Base-by-base conservation (phyloP, 2,888 invertebrate species). In the Chrysopilus asiliformis region DNA sequence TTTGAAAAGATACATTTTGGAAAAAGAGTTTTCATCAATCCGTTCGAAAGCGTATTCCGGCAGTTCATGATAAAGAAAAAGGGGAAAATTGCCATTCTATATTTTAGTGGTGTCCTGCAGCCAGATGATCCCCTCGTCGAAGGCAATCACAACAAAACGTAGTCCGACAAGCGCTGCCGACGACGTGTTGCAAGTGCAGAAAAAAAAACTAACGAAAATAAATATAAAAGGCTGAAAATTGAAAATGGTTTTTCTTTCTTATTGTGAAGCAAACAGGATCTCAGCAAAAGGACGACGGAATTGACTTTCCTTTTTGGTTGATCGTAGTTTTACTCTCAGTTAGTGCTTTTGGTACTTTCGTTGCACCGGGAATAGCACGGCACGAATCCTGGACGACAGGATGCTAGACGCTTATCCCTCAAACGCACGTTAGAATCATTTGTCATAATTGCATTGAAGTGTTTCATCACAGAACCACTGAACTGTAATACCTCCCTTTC, bases 341-440 rank as follows among this genome's bases (percentile, higher is more conserved):
- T n/a, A n/a, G n/a, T n/a, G n/a, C n/a, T n/a, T n/a, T n/a, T n/a
- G n/a, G n/a, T n/a, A n/a, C n/a, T n/a, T n/a, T n/a, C n/a, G n/a
- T n/a, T n/a, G n/a, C n/a, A n/a, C n/a, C n/a, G n/a, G n/a, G n/a
- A n/a, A n/a, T n/a, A n/a, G n/a, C n/a, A n/a, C n/a, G n/a, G n/a
- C n/a, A n/a, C n/a, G n/a, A n/a, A n/a, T n/a, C n/a, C n/a, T n/a
- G n/a, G n/a, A n/a, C n/a, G n/a, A n/a, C n/a, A n/a, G n/a, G n/a
- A n/a, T n/a, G n/a, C 22, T 22, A 22, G 22, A 8, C 22, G 22
- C 34, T 30, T 34, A 37, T 34, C 37, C 34, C 40, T 38, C 38
- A 38, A 38, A 41, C 41, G 32, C 36, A 41, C 41, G 41, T 34
- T 34, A 13, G 28, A 25, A 19, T 34, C 34, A 34, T 34, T 34